A percentile compares a stretch with the other conserved stretches of the same genome.
Evolutionary conservation across 1,140 invertebrate species (phyloP).

Genomic region (Tribolium castaneum): DNA sequence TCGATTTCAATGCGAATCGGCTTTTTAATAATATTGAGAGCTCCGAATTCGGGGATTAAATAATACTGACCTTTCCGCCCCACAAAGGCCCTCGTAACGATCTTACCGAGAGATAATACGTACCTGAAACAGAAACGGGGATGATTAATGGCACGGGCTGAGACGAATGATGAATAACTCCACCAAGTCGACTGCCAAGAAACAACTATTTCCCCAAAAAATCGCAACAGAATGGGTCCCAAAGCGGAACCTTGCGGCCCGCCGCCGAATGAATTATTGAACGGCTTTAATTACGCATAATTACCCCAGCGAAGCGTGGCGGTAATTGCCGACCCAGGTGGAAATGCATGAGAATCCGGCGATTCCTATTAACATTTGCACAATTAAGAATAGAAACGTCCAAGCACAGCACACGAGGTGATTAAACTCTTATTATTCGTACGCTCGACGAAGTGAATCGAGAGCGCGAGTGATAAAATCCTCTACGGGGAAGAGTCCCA

Average conservation of each 20-base stretch:
- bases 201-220: neutral
- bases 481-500: conserved; percentile 26
- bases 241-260: conserved; percentile 5
- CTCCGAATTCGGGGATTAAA: neutral
- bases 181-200: neutral
- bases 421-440: neutral
- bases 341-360: conserved; percentile 17
- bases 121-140: conserved; percentile 22
- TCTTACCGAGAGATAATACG: conserved; percentile 8
- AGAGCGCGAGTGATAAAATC: neutral
- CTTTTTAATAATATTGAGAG: conserved; percentile 24
- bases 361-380: conserved; percentile 14
- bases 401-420: neutral
- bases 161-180: neutral
- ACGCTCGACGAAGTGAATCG: conserved; percentile 20
- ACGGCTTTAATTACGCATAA: conserved; percentile 25
- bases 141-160: neutral
- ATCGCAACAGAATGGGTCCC: neutral
- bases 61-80: conserved; percentile 7
- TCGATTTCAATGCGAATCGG: conserved; percentile 26
- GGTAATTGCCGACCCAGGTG: neutral
- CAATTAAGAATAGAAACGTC: conserved; percentile 8
- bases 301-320: neutral
- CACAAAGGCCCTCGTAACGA: neutral
- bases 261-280: conserved; percentile 9